These are phyloP conservation scores for Pomacea canaliculata DNA, from an alignment of 2,888 invertebrate genomes.

Conservation along the genomic window DNA sequence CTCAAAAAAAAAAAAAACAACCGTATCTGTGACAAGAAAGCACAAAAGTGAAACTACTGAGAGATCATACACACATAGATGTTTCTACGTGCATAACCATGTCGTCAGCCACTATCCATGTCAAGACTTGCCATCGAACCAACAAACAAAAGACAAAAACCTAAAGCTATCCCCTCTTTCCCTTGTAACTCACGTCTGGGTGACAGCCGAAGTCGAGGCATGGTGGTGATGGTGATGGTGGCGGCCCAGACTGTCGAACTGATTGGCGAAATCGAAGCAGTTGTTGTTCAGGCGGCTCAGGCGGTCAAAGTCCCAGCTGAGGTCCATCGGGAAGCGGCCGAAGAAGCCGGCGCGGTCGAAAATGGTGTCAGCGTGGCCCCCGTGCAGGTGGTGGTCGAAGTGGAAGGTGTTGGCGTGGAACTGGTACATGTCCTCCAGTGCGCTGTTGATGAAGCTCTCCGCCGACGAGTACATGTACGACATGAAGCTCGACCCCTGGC, in stretches of 20 bases:
- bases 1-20: no score
- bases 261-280: conserved; percentile 11
- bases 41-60: no score
- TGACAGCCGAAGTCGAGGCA: neutral
- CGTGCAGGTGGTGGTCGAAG: conserved; percentile 13
- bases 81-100: no score
- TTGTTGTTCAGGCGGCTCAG: conserved; percentile 19
- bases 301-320: conserved; percentile 23
- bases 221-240: neutral
- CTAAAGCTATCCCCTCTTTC: no score
- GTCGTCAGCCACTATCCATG: no score
- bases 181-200: neutral
- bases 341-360: neutral
- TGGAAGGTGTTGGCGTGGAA: conserved; percentile 24
- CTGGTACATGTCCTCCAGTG: conserved; percentile 21
- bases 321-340: conserved; percentile 11
- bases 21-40: no score
- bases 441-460: conserved; percentile 26
- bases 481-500: neutral
- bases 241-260: conserved; percentile 16
- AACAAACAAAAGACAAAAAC: no score
- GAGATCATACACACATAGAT: no score
- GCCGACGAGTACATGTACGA: conserved; percentile 24
- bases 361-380: conserved; percentile 1
- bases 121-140: no score